phyloP scores from a whole-genome alignment of 2,113 vertebrate genomes.

The Nerophis ophidion region DNA sequence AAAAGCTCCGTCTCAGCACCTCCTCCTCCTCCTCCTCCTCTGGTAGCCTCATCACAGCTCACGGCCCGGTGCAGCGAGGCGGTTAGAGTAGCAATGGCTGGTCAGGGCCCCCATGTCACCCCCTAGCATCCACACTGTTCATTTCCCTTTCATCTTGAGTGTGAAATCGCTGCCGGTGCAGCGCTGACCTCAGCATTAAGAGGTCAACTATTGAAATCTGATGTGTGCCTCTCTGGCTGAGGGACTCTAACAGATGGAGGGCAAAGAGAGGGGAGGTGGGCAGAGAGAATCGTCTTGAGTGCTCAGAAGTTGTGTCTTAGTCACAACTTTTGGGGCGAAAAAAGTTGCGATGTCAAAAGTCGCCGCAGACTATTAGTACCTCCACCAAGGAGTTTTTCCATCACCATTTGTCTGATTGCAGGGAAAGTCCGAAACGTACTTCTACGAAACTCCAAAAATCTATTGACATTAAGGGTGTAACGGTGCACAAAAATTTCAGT shows the following conservation, averaged over 20 bases:
- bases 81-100: constrained; percentile 47
- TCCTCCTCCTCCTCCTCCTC: constrained; percentile 21
- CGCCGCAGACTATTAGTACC: background rate
- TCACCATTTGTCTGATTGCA: background rate
- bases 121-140: constrained; percentile 66
- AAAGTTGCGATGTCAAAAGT: background rate
- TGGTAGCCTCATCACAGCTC: constrained; percentile 36
- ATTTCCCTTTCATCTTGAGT: constrained; percentile 81
- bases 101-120: constrained; percentile 67
- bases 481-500: too few relatives aligned
- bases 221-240: constrained; percentile 71
- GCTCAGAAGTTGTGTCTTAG: constrained; percentile 5
- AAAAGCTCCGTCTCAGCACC: constrained; percentile 31
- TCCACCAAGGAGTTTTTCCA: background rate
- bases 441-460: too few relatives aligned
- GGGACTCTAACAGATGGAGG: constrained; percentile 69
- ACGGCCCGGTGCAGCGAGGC: constrained; percentile 56
- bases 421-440: too few relatives aligned
- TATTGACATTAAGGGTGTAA: too few relatives aligned
- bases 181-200: constrained; percentile 75
- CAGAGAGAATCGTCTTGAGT: constrained; percentile 20
- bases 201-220: constrained; percentile 80
- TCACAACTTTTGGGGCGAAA: background rate
- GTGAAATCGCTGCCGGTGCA: constrained; percentile 77
- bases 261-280: constrained; percentile 32